Evolutionary conservation across 2,888 invertebrate species (phyloP).

Genomic region (Heliconius ethilla): DNA sequence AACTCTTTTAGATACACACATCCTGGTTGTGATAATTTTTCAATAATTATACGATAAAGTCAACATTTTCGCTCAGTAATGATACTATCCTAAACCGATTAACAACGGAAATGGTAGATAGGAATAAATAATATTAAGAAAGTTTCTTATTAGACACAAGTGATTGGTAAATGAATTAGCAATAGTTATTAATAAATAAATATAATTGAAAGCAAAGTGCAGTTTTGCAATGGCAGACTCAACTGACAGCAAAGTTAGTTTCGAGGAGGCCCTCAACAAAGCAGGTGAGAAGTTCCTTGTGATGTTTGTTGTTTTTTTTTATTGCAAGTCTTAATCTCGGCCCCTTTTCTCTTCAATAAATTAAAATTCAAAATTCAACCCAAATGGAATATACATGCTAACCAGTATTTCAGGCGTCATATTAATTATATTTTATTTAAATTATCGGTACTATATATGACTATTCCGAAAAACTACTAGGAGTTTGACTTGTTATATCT

Average conservation of each 20-base stretch:
- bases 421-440: too few relatives aligned
- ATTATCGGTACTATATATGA: too few relatives aligned
- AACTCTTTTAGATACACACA: too few relatives aligned
- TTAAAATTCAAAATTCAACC: too few relatives aligned
- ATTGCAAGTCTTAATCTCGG: too few relatives aligned
- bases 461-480: too few relatives aligned
- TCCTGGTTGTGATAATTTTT: not conserved
- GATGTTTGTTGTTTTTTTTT: too few relatives aligned
- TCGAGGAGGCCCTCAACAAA: conserved; percentile 47
- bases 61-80: not conserved
- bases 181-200: not conserved
- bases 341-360: too few relatives aligned
- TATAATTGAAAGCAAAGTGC: not conserved
- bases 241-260: conserved; percentile 39
- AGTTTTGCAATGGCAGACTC: conserved; percentile 27
- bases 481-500: too few relatives aligned
- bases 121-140: not conserved
- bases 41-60: not conserved
- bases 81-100: not conserved
- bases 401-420: too few relatives aligned
- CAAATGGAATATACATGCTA: too few relatives aligned
- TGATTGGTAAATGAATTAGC: not conserved
- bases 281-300: conserved; percentile 37
- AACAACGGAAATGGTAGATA: not conserved
- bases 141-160: too few relatives aligned